Evolutionary conservation across 1,140 invertebrate species (phyloP).

Genomic region (Aphelinus atriplicis): DNA sequence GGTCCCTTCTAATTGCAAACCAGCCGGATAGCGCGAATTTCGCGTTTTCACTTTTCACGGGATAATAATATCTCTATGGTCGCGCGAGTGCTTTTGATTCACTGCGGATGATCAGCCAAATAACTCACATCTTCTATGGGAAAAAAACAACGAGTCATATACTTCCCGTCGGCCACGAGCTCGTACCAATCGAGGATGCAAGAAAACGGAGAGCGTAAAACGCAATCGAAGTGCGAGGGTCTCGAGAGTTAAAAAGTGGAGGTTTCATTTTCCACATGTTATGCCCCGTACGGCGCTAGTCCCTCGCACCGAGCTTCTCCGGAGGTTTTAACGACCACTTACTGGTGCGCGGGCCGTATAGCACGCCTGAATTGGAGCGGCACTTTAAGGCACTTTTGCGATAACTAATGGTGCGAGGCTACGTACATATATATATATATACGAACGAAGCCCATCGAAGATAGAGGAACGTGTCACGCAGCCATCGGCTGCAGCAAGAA

Average conservation of each 20-base stretch:
- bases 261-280: constrained; percentile 6
- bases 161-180: too few species aligned
- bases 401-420: constrained; percentile 51
- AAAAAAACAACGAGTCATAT: too few species aligned
- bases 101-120: too few species aligned
- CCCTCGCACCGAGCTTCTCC: neutral
- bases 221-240: neutral
- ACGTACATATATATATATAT: neutral
- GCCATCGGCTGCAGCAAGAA: neutral
- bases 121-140: too few species aligned
- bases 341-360: neutral
- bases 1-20: constrained; percentile 20
- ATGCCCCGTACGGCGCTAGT: too few species aligned
- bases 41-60: too few species aligned
- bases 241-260: neutral
- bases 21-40: neutral
- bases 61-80: too few species aligned
- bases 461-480: neutral
- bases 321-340: constrained; percentile 34
- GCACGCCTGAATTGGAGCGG: constrained; percentile 21
- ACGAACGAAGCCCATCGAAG: neutral
- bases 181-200: too few species aligned
- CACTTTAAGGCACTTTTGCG: constrained; percentile 46
- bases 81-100: too few species aligned
- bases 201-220: neutral